phyloP scores from a whole-genome alignment of 2,888 invertebrate genomes.

The Autographa gamma region DNA sequence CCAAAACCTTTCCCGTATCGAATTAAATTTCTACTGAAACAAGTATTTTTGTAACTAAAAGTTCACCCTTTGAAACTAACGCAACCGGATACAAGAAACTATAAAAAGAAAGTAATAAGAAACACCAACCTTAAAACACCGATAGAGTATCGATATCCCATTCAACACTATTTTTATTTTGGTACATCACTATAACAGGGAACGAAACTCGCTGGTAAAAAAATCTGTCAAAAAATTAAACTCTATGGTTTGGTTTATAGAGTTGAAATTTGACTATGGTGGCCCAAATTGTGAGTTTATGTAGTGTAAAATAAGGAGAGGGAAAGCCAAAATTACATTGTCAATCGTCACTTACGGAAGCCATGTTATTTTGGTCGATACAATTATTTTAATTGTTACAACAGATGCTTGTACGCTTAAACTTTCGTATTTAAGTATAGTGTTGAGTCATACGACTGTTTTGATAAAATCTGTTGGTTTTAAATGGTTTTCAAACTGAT shows the following conservation, averaged over 20 bases:
- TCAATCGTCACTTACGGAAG: constrained; percentile 80
- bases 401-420: constrained; percentile 70
- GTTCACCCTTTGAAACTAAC: constrained; percentile 1
- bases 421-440: constrained; percentile 61
- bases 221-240: constrained; percentile 7
- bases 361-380: constrained; percentile 83
- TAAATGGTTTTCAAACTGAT: constrained; percentile 33
- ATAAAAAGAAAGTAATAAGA: constrained; percentile 64
- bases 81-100: constrained; percentile 61
- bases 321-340: constrained; percentile 78
- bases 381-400: constrained; percentile 87
- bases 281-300: constrained; percentile 29
- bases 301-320: constrained; percentile 66
- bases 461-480: constrained; percentile 27
- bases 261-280: constrained; percentile 49
- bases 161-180: constrained; percentile 73
- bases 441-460: constrained; percentile 64
- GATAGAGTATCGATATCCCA: constrained; percentile 73
- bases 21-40: not conserved
- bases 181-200: constrained; percentile 76
- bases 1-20: not conserved
- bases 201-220: constrained; percentile 45
- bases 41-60: constrained; percentile 7
- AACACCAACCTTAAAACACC: constrained; percentile 64
- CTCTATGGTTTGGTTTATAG: constrained; percentile 38